Evolutionary conservation across 2,888 invertebrate genomes (phyloP).

Genomic region (Therioaphis trifolii): DNA sequence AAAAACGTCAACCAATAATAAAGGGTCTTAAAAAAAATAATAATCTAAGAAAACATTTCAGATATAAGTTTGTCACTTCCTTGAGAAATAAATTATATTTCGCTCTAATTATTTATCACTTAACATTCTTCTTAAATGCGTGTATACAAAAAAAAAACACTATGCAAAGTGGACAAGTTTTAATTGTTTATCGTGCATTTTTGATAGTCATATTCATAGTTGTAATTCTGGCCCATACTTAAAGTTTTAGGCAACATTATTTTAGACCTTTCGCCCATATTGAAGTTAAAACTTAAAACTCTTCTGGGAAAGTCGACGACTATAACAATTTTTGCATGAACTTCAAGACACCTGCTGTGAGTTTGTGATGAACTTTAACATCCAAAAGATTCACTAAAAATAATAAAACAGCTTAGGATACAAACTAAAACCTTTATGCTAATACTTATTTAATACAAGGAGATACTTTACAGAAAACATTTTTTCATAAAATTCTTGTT

Average conservation of each 20-base stretch:
- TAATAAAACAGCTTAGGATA: background rate
- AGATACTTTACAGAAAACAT: background rate
- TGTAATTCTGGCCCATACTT: background rate
- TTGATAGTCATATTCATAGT: background rate
- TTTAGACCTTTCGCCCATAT: background rate
- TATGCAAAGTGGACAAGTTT: background rate
- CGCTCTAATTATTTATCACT: background rate
- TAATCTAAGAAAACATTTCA: no score
- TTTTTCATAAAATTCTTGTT: background rate
- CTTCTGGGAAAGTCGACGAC: background rate
- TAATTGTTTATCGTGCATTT: conserved; percentile 16
- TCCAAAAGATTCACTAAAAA: conserved; percentile 3
- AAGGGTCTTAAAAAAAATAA: background rate
- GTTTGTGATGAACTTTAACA: conserved; percentile 20
- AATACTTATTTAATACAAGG: background rate
- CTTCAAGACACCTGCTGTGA: background rate
- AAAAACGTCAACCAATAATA: no score
- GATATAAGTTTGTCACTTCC: no score
- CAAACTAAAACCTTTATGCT: background rate
- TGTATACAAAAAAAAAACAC: background rate
- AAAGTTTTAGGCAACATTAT: conserved; percentile 21
- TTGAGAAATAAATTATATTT: no score
- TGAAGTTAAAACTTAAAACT: conserved; percentile 14
- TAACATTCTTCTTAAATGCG: background rate
- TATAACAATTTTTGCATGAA: background rate